Base-by-base conservation (phyloP, 2,113 vertebrate species). In the Asarcornis scutulata region DNA sequence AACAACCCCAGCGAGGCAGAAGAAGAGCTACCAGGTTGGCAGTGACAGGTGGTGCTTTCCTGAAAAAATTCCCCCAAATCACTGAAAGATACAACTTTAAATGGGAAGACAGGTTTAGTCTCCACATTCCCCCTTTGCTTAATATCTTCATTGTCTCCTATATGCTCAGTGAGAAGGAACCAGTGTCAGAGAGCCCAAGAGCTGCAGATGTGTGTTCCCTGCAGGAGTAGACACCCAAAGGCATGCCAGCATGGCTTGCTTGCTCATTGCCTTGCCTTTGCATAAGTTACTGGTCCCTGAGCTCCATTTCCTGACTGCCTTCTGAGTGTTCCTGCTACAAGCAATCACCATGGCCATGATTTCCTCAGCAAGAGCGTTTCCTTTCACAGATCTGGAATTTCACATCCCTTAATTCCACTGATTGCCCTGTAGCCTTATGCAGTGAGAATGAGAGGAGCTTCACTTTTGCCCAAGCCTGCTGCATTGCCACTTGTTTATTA, bases 1-100 rank as follows among this genome's bases (percentile, higher is more conserved):
- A 89, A 71, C 52, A 71, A 34, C 31, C 85, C 76, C 63, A 64
- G 56, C 82, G 73, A 59, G 88, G 66, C 75, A 78, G 44, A 34
- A 60, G 42, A 76, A n/a, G 58, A 72, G 52, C 26, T 26, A 31
- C 44, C 42, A 29, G 67, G 32, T 72, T 67, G 72, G 81, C 56
- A 83, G 62, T 6, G 11, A n/a, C 50, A 7, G 44, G n/a, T 2
- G 0, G 13, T 18, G 44, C 56, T 2, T 67, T 76, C 34, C 63
- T 81, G 44, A 59, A 52, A 40, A 81, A 34, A 10, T 20, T 67
- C 25, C 63, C 40, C 34, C 32, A 25, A 38, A 13, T 15, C 59
- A 11, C 3, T 67, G 56, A 69, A 84, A 84, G 64, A 66, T 25
- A 53, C 1, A 46, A 67, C 0, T 18, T 71, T 14, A 25, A 63